Evolutionary conservation across 37 sponge, comb jelly and placozoan genomes (phyloP).

Genomic region (Bolinopsis microptera): DNA sequence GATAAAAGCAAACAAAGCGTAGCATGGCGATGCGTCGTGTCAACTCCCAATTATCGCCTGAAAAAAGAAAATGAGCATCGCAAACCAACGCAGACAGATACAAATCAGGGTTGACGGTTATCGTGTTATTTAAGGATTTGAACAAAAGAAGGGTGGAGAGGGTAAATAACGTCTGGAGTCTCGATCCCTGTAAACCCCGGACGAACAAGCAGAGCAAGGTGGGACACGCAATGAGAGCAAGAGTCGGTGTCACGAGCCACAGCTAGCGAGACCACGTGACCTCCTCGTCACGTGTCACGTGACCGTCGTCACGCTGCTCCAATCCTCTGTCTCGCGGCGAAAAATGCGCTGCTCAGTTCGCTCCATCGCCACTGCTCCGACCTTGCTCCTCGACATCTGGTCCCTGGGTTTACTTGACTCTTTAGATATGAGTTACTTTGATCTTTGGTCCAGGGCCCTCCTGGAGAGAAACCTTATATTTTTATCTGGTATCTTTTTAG

Average conservation of each 20-base stretch:
- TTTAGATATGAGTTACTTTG: too few relatives aligned
- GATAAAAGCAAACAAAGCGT: not conserved
- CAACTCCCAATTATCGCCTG: not conserved
- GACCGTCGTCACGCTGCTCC: constrained; percentile 52
- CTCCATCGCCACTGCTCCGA: not conserved
- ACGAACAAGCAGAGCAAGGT: not conserved
- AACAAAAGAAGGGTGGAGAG: not conserved
- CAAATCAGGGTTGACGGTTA: not conserved
- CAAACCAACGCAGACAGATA: not conserved
- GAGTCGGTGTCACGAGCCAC: constrained; percentile 2
- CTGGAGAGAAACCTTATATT: too few relatives aligned
- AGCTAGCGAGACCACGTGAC: not conserved
- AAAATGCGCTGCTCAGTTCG: not conserved
- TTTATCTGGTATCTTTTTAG: too few relatives aligned
- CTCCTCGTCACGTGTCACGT: constrained; percentile 9
- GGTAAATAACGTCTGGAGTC: too few relatives aligned
- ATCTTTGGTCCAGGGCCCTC: too few relatives aligned
- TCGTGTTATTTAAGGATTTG: not conserved
- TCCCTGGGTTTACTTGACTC: too few relatives aligned
- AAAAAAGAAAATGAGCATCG: not conserved
- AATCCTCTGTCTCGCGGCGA: not conserved
- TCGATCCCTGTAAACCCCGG: too few relatives aligned
- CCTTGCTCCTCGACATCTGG: not conserved
- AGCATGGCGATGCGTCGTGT: not conserved
- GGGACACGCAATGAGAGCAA: constrained; percentile 4